Evolutionary conservation across 2,113 vertebrate species (phyloP).

Genomic region (Erinaceus europaeus): DNA sequence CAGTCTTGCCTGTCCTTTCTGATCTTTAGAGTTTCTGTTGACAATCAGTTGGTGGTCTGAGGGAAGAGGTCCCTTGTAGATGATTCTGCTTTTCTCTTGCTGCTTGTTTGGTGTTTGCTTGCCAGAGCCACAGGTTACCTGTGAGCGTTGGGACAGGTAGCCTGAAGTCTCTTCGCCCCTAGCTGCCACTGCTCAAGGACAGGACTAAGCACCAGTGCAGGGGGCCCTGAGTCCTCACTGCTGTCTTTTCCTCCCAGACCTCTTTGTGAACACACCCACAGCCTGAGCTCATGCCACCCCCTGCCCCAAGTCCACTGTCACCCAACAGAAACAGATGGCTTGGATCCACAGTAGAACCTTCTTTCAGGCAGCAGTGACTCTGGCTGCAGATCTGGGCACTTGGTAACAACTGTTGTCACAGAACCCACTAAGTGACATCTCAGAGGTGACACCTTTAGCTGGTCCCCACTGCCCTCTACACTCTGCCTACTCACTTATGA

Average conservation of each 20-base stretch:
- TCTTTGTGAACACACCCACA: neutral
- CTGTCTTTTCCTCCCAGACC: neutral
- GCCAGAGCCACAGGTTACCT: too few species aligned
- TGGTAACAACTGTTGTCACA: too few species aligned
- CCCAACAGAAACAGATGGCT: neutral
- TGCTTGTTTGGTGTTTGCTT: too few species aligned
- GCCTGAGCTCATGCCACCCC: neutral
- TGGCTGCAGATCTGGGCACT: neutral
- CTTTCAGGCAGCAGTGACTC: neutral
- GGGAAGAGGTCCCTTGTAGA: too few species aligned
- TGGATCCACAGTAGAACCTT: neutral
- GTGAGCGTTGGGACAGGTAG: too few species aligned
- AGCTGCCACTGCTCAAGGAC: too few species aligned
- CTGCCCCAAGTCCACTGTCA: neutral
- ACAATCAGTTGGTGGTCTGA: too few species aligned
- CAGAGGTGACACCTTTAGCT: neutral
- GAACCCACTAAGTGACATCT: neutral
- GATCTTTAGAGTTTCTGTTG: too few species aligned
- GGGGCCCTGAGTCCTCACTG: neutral
- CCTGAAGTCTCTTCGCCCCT: too few species aligned
- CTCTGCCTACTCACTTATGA: neutral
- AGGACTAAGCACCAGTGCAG: neutral
- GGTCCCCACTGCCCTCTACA: neutral
- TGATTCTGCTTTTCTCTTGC: too few species aligned
- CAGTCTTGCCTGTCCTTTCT: too few species aligned